Conservation (phyloP, 2,797 vertebrate species). For the Spinus olivaceus region DNA sequence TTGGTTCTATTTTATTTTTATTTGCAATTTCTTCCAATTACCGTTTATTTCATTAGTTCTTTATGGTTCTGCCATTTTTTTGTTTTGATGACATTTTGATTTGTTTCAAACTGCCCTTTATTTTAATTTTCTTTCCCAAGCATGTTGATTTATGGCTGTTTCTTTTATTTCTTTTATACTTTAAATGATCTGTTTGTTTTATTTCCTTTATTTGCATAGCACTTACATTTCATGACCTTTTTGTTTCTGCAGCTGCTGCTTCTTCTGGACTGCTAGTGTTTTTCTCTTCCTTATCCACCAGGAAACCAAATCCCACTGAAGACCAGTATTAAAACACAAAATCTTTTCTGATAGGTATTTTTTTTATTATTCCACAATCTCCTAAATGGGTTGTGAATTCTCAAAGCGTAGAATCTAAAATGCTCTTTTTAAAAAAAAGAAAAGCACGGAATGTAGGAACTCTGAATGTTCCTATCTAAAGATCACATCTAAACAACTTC, state of each 20-base stretch:
- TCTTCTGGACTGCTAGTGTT: background rate
- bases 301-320: constrained; percentile 10
- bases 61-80: background rate
- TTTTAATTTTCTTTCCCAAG: constrained; percentile 35
- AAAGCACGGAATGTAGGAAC: background rate
- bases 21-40: constrained; percentile 21
- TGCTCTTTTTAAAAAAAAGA: background rate
- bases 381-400: background rate
- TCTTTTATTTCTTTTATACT: constrained; percentile 26
- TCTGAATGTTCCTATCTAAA: background rate
- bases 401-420: background rate
- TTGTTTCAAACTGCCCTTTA: constrained; percentile 27
- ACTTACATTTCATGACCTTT: constrained; percentile 61
- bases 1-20: background rate
- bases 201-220: constrained; percentile 54
- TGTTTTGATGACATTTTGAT: constrained; percentile 24
- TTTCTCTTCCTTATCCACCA: constrained; percentile 1
- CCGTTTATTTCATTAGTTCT: constrained; percentile 26
- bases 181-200: constrained; percentile 52
- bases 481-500: background rate
- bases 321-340: background rate
- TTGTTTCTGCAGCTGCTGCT: constrained; percentile 57
- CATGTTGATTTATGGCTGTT: background rate
- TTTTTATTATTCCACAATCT: background rate
- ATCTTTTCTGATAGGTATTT: background rate